Base-by-base conservation (phyloP, 2,888 invertebrate species). In the Andrena dorsata region DNA sequence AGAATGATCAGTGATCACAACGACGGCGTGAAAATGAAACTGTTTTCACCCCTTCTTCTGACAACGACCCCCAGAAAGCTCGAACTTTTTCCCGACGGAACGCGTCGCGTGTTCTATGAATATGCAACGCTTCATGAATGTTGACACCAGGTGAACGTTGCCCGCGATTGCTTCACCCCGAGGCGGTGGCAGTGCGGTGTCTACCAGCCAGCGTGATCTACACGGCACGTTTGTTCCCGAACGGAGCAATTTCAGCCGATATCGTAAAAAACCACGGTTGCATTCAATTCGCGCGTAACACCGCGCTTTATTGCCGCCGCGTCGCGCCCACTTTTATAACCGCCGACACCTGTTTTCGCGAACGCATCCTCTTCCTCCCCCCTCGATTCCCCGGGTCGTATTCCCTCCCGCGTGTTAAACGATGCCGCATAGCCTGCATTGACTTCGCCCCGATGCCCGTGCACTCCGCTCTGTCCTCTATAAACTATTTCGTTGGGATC, bases 251-350 rank as follows among this genome's bases (percentile, higher is more conserved):
- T 83, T 70, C 26, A 16, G 30, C 26, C 49, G 69, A 49, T 82
- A 76, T 83, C 78, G 77, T 85, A 76, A 82, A 85, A 85, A 78
- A 53, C 60, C 26, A 49, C 10, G 35, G 28, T 20, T 73, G 56
- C 60, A 35, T 82, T 79, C 56, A 56, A 76, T 82, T 73, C 68
- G 20, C 75, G 85, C 30, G 28, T 53, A 53, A 53, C 72, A 23
- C 23, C 7, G 20, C 56, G 61, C 56, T 74, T 85, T 76, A 82
- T 71, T 51, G 72, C 49, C 41, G 41, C 23, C 51, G 64, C 71
- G 10, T 68, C 68, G 64, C 49, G 30, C 20, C 53, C 53, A 74
- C 81, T 76, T 82, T 71, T 84, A 56, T n/a, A 63, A 58, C 70
- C 66, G 30, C 41, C 74, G 76, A 76, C 78, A 76, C 71, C 78